Evolutionary conservation across 2,113 vertebrate genomes (phyloP).

Genomic region (Empidonax traillii): DNA sequence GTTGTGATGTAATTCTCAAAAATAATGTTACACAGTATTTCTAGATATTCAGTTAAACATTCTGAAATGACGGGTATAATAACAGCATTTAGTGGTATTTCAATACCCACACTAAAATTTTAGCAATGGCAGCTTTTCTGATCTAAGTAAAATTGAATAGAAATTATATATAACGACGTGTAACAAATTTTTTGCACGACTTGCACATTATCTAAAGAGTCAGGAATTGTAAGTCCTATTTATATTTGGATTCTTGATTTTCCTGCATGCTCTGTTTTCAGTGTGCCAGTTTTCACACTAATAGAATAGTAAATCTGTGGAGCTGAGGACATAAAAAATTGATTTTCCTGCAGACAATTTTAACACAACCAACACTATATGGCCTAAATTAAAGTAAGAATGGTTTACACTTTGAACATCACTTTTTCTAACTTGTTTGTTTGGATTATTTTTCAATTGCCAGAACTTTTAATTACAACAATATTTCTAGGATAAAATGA

Average conservation of each 20-base stretch:
- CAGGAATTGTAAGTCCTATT: not conserved
- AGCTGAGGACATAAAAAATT: slow-evolving; percentile 15
- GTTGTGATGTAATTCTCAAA: not conserved
- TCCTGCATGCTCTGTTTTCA: not conserved
- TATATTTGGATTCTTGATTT: not conserved
- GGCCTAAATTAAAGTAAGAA: not conserved
- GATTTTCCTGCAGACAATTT: not conserved
- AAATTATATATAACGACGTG: not conserved
- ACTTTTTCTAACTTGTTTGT: not conserved
- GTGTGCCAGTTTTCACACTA: not conserved
- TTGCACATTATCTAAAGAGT: not conserved
- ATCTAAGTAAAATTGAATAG: not conserved
- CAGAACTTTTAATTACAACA: not conserved
- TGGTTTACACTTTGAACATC: not conserved
- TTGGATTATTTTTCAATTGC: not conserved
- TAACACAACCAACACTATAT: not conserved
- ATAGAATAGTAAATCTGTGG: not conserved
- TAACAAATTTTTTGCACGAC: not conserved
- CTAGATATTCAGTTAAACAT: not conserved
- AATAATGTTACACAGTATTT: not conserved
- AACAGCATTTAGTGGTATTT: not conserved
- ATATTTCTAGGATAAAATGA: not conserved
- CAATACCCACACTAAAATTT: not conserved
- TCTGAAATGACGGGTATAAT: not conserved
- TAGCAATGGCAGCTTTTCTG: not conserved